Base-by-base conservation (phyloP, 2,797 vertebrate genomes). In the Cirrhinus mrigala region DNA sequence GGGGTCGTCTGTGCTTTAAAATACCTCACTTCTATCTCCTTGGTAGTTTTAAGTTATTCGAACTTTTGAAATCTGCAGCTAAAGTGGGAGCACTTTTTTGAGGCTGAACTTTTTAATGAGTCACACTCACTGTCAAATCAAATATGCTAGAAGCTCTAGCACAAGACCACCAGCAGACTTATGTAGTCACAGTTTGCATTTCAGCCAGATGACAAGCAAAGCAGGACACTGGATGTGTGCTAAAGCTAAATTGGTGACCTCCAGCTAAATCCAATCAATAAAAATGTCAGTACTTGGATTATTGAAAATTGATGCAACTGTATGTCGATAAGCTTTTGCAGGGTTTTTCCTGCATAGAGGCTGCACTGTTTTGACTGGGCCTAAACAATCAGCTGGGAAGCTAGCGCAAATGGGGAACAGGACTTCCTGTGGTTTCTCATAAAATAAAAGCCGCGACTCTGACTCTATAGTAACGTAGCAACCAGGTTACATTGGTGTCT, bases 81-180 rank as follows among this genome's bases (percentile, higher is more conserved):
- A 62, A 62, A 27, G 24, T 66, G 27, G 62, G 62, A 66, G 62
- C 6, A 11, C 62, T 7, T 2, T 62, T 62, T 58, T 58, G 11
- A 66, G 62, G 14, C 62, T 16, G 62, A 33, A 29, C 62, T 29
- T 66, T 64, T 64, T 15, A 66, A 66, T 66, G 62, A 66, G 27
- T 66, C 27, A 66, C 27, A 66, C 27, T 66, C 62, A 66, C 33
- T 33, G 62, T 66, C 14, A 27, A 66, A 66, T 66, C 62, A 66
- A 66, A 66, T 66, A 66, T 66, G 62, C 62, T 29, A 11, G 6
- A 33, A 33, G 14, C 62, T 66, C 2, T 29, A 33, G 62, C 27
- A 66, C 24, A 66, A 66, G 62, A 64, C 62, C 62, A 16, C 62
- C 62, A 64, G 24, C 62, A 64, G 62, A 64, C 62, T 64, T 64